phyloP scores from a whole-genome alignment of 1,140 invertebrate species.

The Drosophila serrata region DNA sequence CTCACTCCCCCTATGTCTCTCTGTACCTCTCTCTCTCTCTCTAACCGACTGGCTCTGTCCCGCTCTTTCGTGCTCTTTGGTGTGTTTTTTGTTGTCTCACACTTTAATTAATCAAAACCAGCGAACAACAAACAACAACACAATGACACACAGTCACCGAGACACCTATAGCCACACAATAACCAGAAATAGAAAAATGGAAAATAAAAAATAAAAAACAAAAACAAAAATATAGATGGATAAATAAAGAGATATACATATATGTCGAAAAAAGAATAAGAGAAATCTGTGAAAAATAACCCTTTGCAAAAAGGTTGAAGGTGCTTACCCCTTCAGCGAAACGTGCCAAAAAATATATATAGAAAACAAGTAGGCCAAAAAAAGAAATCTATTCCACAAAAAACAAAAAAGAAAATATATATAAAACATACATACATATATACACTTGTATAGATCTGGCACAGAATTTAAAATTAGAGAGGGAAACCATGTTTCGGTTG shows the following conservation, averaged over 20 bases:
- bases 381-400: conserved; percentile 16
- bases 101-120: conserved; percentile 73
- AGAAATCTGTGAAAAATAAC: conserved; percentile 10
- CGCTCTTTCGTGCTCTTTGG: conserved; percentile 40
- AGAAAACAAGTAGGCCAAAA: conserved; percentile 25
- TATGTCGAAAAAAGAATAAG: background rate
- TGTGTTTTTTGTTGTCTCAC: conserved; percentile 69
- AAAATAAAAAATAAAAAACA: conserved; percentile 10
- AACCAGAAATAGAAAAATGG: conserved; percentile 32
- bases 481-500: conserved; percentile 11
- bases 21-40: conserved; percentile 1
- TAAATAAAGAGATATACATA: conserved; percentile 4
- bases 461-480: conserved; percentile 24
- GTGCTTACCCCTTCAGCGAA: conserved; percentile 24
- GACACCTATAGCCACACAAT: conserved; percentile 18
- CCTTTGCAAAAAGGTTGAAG: conserved; percentile 40
- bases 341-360: conserved; percentile 53
- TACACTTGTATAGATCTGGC: background rate
- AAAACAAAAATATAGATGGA: background rate
- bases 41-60: conserved; percentile 36
- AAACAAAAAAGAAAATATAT: background rate
- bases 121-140: conserved; percentile 33
- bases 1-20: conserved; percentile 23
- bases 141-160: conserved; percentile 14
- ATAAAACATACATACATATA: background rate